Conservation (phyloP, 2,113 vertebrate species). For the Amphilophus citrinellus region DNA sequence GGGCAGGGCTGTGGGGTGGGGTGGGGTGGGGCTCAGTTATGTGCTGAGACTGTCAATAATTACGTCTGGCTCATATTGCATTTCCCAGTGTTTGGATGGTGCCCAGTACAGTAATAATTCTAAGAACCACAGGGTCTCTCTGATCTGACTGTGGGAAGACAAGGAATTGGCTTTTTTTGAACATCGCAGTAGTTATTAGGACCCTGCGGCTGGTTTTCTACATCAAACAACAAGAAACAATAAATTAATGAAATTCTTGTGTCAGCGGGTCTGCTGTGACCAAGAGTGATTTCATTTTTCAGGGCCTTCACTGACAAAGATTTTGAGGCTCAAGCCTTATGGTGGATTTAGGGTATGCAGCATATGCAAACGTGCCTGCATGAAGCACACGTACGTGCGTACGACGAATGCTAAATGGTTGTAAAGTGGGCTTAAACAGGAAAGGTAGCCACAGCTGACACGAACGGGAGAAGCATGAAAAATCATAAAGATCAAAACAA, state of each 20-base stretch:
- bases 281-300: not conserved
- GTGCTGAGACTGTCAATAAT: slow-evolving; percentile 25
- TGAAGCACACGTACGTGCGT: no score
- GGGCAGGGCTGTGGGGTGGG: not conserved
- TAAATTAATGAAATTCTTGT: not conserved
- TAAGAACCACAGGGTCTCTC: slow-evolving; percentile 4
- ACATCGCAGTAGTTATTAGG: not conserved
- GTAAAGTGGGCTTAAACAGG: no score
- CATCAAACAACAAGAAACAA: not conserved
- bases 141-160: slow-evolving; percentile 25
- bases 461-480: no score
- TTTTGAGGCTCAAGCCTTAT: not conserved
- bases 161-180: not conserved
- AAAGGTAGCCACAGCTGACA: no score
- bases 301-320: not conserved
- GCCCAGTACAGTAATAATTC: slow-evolving; percentile 23
- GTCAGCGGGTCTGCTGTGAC: not conserved
- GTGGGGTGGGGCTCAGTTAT: not conserved
- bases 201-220: not conserved
- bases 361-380: no score
- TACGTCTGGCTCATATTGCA: slow-evolving; percentile 23
- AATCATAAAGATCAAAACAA: no score
- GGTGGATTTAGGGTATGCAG: not conserved
- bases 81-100: slow-evolving; percentile 21
- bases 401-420: no score